A percentile compares a stretch with the other conserved stretches of the same genome.
phyloP scores from a whole-genome alignment of 2,888 invertebrate genomes.

The Leucoma salicis region DNA sequence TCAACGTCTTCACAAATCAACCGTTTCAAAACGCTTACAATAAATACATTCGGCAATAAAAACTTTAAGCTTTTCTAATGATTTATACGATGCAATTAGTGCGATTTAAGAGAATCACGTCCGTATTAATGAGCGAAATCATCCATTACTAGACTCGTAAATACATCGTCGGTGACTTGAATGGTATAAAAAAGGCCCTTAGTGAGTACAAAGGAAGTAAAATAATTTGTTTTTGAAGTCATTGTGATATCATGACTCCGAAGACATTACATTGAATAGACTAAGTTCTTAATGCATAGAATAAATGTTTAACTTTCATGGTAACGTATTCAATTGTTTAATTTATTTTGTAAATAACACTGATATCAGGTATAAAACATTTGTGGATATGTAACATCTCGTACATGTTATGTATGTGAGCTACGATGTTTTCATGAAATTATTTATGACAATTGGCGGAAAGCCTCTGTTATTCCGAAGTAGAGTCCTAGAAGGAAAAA shows the following conservation, averaged over 20 bases:
- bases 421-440: no score
- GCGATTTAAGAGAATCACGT: slow-evolving; percentile 65
- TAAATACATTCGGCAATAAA: slow-evolving; percentile 34
- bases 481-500: no score
- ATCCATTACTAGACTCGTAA: slow-evolving; percentile 53
- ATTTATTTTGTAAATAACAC: no score
- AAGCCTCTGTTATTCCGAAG: no score
- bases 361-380: no score
- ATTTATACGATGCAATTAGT: slow-evolving; percentile 58
- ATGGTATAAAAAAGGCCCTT: slow-evolving; percentile 13
- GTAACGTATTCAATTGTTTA: no score
- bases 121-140: slow-evolving; percentile 52
- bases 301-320: no score
- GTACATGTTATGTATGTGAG: no score
- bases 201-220: not conserved
- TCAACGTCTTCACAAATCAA: slow-evolving; percentile 30
- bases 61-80: slow-evolving; percentile 31
- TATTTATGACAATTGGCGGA: no score
- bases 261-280: not conserved
- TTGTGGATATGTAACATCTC: no score
- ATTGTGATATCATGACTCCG: not conserved
- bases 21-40: slow-evolving; percentile 37
- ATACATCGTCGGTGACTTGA: slow-evolving; percentile 47
- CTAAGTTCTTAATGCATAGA: no score
- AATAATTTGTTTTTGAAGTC: not conserved